Percentiles rank a stretch among this genome's conserved stretches.
Evolutionary conservation across 2,113 vertebrate species (phyloP).

Genomic region (Dryoscopus gambensis): DNA sequence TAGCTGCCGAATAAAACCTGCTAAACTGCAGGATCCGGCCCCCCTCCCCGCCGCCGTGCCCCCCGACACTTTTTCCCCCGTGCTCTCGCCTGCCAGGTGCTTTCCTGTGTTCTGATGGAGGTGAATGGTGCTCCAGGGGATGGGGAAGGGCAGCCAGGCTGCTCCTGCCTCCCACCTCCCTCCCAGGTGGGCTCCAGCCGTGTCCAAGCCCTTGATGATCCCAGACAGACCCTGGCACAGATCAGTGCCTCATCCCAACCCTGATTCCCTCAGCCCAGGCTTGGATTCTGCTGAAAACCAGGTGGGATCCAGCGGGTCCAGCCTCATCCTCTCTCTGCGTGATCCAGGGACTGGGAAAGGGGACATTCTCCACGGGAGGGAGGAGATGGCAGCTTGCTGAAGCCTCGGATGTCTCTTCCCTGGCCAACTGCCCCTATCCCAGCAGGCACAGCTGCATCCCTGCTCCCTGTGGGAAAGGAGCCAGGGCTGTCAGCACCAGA

Average conservation of each 20-base stretch:
- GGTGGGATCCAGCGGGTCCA: not conserved
- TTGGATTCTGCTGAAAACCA: not conserved
- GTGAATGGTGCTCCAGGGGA: not conserved
- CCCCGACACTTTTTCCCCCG: conserved; percentile 12
- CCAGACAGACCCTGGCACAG: not conserved
- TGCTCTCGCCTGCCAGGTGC: conserved; percentile 14
- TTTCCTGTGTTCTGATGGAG: not conserved
- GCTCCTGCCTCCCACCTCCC: not conserved
- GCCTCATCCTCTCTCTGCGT: not conserved
- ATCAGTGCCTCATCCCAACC: not conserved
- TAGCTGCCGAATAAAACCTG: conserved; percentile 49
- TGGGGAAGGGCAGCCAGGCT: not conserved
- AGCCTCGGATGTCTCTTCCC: not conserved
- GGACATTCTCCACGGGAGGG: not conserved
- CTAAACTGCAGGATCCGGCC: conserved; percentile 42
- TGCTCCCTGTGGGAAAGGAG: not conserved
- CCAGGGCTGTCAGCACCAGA: not conserved
- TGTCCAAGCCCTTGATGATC: not conserved
- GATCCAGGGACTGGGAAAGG: not conserved
- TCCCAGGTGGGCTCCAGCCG: not conserved
- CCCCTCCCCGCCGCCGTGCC: not conserved
- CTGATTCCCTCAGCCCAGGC: not conserved
- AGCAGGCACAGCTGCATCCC: not conserved
- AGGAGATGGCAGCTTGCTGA: not conserved
- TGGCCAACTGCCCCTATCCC: not conserved